Conservation (phyloP, 2,113 vertebrate genomes). For the Gobiocypris rarus region DNA sequence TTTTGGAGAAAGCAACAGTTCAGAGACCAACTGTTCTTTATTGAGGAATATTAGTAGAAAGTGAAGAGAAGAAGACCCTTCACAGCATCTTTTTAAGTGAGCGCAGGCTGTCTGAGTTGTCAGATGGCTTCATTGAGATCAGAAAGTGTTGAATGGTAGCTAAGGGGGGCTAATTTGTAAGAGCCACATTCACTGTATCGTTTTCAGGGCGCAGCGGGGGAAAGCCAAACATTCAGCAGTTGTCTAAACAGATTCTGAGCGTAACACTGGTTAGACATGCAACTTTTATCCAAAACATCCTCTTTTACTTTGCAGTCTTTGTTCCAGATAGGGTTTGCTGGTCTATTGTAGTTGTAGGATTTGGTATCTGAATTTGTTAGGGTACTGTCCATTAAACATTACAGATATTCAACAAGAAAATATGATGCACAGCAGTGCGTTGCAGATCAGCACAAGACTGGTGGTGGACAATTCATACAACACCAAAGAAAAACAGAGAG, state of each 20-base stretch:
- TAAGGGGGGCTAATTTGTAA: constrained; percentile 76
- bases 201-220: constrained; percentile 73
- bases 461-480: background rate
- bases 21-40: background rate
- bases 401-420: background rate
- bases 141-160: constrained; percentile 71
- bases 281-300: constrained; percentile 61
- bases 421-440: background rate
- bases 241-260: constrained; percentile 79
- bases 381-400: background rate
- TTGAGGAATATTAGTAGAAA: background rate
- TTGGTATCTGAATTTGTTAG: background rate
- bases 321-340: constrained; percentile 40
- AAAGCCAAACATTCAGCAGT: constrained; percentile 79
- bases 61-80: background rate
- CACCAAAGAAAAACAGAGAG: background rate
- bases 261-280: constrained; percentile 62
- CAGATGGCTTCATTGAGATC: constrained; percentile 63
- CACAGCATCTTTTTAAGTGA: constrained; percentile 13
- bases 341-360: background rate
- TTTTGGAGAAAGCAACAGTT: background rate
- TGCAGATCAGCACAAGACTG: background rate
- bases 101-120: background rate
- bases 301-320: background rate
- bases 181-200: constrained; percentile 74